A percentile compares a stretch with the other conserved stretches of the same genome.
These are phyloP conservation scores for Hesperophylax magnus DNA, from an alignment of 1,140 invertebrate genomes.

Conservation along the genomic window DNA sequence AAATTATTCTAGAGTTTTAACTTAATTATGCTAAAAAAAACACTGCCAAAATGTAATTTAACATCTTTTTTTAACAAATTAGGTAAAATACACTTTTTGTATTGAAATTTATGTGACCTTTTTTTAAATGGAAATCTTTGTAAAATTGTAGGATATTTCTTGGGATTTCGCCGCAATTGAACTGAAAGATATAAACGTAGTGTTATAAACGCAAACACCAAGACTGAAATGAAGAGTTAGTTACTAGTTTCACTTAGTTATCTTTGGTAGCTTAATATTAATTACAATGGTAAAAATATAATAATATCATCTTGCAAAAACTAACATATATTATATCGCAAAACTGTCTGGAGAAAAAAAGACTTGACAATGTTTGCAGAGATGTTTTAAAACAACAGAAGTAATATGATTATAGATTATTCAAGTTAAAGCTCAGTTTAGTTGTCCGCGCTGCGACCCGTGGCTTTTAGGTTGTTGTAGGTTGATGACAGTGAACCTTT, in stretches of 20 bases:
- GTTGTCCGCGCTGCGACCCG: too few species aligned
- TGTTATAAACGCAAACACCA: not conserved
- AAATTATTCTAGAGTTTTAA: too few species aligned
- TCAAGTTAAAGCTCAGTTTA: too few species aligned
- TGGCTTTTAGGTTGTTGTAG: too few species aligned
- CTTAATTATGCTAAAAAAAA: not conserved
- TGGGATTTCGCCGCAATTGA: not conserved
- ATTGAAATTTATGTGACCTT: not conserved
- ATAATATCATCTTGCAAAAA: too few species aligned
- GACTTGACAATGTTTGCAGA: too few species aligned
- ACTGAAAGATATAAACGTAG: not conserved
- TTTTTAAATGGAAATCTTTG: too few species aligned
- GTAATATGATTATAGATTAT: too few species aligned
- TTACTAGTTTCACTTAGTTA: not conserved
- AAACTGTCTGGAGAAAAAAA: too few species aligned
- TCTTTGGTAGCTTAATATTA: constrained; percentile 3
- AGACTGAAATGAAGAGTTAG: constrained; percentile 5
- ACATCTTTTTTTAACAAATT: not conserved
- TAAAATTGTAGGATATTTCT: not conserved
- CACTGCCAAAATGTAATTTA: constrained; percentile 8
- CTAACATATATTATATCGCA: too few species aligned
- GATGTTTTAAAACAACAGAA: too few species aligned
- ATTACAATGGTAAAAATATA: not conserved
- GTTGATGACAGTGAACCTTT: too few species aligned
- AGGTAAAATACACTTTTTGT: not conserved